Percentiles rank a stretch among this genome's conserved stretches.
Evolutionary conservation across 2,888 invertebrate species (phyloP).

Genomic region (Pasiphila rectangulata): DNA sequence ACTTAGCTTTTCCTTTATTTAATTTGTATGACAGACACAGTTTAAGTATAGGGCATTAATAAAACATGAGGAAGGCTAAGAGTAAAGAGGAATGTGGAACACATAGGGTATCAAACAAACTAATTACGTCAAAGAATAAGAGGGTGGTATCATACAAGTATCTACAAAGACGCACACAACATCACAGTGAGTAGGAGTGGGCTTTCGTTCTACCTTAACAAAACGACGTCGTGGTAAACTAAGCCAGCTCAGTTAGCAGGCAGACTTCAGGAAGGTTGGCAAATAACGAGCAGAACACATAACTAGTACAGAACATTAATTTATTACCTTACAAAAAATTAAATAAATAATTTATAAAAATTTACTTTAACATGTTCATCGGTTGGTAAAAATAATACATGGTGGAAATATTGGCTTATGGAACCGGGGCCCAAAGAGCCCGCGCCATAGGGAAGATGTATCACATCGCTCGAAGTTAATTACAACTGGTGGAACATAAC

Average conservation of each 20-base stretch:
- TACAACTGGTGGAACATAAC: slow-evolving; percentile 52
- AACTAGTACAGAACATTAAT: slow-evolving; percentile 77
- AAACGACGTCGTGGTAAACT: too few relatives aligned
- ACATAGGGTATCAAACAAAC: too few relatives aligned
- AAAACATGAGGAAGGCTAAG: too few relatives aligned
- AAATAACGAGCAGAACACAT: slow-evolving; percentile 56
- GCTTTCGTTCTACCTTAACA: too few relatives aligned
- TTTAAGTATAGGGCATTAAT: too few relatives aligned
- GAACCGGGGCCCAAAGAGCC: slow-evolving; percentile 28
- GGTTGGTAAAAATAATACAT: slow-evolving; percentile 56
- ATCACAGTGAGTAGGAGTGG: too few relatives aligned
- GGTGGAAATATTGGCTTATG: slow-evolving; percentile 45
- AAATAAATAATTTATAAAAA: slow-evolving; percentile 68
- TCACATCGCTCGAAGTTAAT: slow-evolving; percentile 60
- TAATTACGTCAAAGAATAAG: too few relatives aligned
- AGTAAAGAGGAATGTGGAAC: too few relatives aligned
- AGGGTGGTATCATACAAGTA: too few relatives aligned
- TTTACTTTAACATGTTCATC: slow-evolving; percentile 59
- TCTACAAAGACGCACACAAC: too few relatives aligned
- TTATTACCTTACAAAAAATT: slow-evolving; percentile 76
- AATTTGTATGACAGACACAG: too few relatives aligned
- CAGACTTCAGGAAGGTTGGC: slow-evolving; percentile 29
- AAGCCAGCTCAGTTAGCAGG: neutral
- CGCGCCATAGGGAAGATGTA: slow-evolving; percentile 43
- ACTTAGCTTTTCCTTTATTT: too few relatives aligned